Conservation (phyloP, 2,888 invertebrate species). For the Morpho helenor region DNA sequence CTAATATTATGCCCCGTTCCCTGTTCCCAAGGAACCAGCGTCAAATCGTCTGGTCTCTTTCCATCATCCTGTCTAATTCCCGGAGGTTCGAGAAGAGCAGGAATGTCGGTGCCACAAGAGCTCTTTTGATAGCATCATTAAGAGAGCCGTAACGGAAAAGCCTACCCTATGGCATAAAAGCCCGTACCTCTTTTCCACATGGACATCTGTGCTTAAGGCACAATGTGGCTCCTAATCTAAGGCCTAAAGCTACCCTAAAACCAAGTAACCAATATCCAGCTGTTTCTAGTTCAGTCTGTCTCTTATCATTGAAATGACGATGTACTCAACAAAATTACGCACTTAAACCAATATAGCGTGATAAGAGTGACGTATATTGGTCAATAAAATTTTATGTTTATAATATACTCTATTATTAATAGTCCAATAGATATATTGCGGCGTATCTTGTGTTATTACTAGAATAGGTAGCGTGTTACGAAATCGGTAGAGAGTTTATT, state of each 20-base stretch:
- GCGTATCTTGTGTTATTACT: slow-evolving; percentile 16
- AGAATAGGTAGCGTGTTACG: slow-evolving; percentile 7
- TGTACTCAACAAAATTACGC: slow-evolving; percentile 3
- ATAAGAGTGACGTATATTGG: slow-evolving; percentile 18
- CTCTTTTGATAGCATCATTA: too few relatives aligned
- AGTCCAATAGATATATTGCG: slow-evolving; percentile 11
- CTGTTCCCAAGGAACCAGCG: too few relatives aligned
- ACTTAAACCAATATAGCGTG: slow-evolving; percentile 17
- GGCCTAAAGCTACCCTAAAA: neutral
- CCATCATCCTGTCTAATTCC: too few relatives aligned
- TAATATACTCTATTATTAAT: slow-evolving; percentile 18
- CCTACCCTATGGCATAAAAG: too few relatives aligned
- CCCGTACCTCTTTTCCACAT: neutral
- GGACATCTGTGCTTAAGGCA: neutral
- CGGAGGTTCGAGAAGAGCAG: too few relatives aligned
- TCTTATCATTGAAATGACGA: neutral
- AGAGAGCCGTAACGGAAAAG: too few relatives aligned
- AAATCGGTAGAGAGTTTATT: too few relatives aligned
- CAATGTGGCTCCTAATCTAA: neutral
- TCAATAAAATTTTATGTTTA: slow-evolving; percentile 22
- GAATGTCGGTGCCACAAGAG: too few relatives aligned
- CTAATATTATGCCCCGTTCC: too few relatives aligned
- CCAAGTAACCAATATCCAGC: neutral
- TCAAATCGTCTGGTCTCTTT: too few relatives aligned
- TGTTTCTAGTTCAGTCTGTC: neutral